phyloP scores from a whole-genome alignment of 2,888 invertebrate species.

The Macrostomum cliftonense region DNA sequence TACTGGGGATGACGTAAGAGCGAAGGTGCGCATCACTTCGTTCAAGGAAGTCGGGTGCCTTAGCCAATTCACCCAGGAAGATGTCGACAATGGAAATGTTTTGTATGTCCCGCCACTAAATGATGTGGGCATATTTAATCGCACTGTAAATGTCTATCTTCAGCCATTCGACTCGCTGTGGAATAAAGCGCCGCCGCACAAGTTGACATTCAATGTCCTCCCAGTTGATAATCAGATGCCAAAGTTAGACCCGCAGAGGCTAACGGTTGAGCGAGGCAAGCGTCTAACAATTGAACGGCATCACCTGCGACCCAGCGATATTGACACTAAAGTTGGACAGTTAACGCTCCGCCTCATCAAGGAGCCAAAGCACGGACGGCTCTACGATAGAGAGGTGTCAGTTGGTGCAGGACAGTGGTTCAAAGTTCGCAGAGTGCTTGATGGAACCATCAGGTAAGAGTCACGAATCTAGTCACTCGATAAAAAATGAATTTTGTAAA shows the following conservation, averaged over 20 bases:
- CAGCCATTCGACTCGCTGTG: too few relatives aligned
- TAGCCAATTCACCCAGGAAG: constrained; percentile 28
- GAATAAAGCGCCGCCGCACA: constrained; percentile 19
- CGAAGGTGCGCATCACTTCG: constrained; percentile 19
- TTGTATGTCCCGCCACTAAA: constrained; percentile 31
- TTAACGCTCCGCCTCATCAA: constrained; percentile 25
- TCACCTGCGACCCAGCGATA: constrained; percentile 31
- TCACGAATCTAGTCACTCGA: too few relatives aligned
- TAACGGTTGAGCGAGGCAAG: constrained; percentile 30
- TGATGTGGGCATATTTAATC: constrained; percentile 26
- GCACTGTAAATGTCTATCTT: too few relatives aligned
- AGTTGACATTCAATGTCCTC: constrained; percentile 28
- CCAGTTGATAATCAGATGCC: constrained; percentile 32
- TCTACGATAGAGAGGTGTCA: constrained; percentile 25
- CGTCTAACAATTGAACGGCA: constrained; percentile 25
- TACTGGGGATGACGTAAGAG: constrained; percentile 21
- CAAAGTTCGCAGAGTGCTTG: constrained; percentile 22
- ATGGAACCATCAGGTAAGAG: constrained; percentile 23
- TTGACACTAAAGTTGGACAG: constrained; percentile 25
- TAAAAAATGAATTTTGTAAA: too few relatives aligned
- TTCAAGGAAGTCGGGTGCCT: constrained; percentile 11
- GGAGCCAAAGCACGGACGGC: constrained; percentile 26
- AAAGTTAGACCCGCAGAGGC: constrained; percentile 21
- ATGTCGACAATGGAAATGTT: constrained; percentile 31
- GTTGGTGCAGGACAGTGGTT: constrained; percentile 25